These are phyloP conservation scores for Anguilla anguilla DNA, from an alignment of 2,797 vertebrate genomes.

Conservation along the genomic window DNA sequence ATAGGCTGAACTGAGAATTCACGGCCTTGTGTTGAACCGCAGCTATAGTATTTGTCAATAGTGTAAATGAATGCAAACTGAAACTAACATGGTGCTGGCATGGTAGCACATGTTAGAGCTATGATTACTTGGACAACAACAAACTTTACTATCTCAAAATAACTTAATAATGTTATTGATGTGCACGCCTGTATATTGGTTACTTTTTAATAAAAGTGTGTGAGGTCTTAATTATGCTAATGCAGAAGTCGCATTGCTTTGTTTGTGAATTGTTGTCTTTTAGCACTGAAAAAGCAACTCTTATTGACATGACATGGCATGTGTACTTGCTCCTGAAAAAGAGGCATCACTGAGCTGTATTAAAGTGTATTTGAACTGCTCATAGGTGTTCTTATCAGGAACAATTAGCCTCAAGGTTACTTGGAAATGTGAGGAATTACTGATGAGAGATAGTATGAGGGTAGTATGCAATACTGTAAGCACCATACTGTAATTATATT, in stretches of 20 bases:
- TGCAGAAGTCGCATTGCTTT: not conserved
- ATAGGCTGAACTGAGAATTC: no score
- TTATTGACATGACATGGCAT: not conserved
- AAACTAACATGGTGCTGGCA: constrained; percentile 70
- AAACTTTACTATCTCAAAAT: not conserved
- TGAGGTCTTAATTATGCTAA: not conserved
- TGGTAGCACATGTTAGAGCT: not conserved
- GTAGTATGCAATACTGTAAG: constrained; percentile 49
- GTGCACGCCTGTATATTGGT: constrained; percentile 49
- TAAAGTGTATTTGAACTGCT: constrained; percentile 44
- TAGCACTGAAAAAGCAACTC: not conserved
- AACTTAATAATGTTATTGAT: no score
- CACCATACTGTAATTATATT: constrained; percentile 40
- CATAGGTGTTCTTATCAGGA: constrained; percentile 56
- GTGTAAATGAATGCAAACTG: constrained; percentile 84
- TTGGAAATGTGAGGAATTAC: constrained; percentile 52
- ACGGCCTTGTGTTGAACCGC: no score
- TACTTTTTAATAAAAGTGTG: constrained; percentile 67
- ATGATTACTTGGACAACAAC: not conserved
- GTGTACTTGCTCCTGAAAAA: not conserved
- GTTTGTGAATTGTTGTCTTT: no score
- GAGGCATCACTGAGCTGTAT: constrained; percentile 30
- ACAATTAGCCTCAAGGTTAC: constrained; percentile 62
- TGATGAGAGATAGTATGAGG: constrained; percentile 49
- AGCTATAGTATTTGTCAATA: constrained; percentile 76